Evolutionary conservation across 2,797 vertebrate genomes (phyloP), one percentile per base, ranked within the genome.

Genomic region (Thamnophis elegans): DNA sequence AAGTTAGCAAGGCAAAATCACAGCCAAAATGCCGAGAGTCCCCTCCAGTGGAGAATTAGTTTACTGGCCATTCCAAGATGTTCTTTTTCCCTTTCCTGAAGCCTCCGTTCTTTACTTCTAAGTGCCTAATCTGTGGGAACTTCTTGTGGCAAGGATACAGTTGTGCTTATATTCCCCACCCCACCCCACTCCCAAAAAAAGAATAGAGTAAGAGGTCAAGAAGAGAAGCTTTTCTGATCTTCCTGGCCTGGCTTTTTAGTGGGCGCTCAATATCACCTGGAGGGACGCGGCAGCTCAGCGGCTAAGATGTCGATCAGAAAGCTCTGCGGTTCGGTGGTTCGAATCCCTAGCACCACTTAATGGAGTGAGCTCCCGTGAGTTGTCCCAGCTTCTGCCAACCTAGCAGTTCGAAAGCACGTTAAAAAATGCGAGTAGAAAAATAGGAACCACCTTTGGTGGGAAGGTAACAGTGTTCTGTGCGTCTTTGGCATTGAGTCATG

Each of bases 71-170:
- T 98, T 98, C 97, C 98, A 98, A 68, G 6, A 2, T 65, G 98
- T 97, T 95, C 96, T 12, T 54, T 96, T 54, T 96, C 97, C 96
- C 98, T 97, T 97, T 97, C 98, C 96, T 95, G 97, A 98, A 97
- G 97, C 97, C 97, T 98, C 97, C 95, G 96, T 98, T 97, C 98
- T 98, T 98, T 97, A 98, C 97, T 98, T 98, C 98, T 97, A 99
- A 99, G 99, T 99, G 99, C 99, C 99, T 99, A 98, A 98, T 97
- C 55, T 98, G 98, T 98, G 97, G 97, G 98, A 98, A 98, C 98
- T 98, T 97, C 98, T 97, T 96, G 95, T 97, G 97, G 98, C 92
- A 96, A 97, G 20, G 97, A 98, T 98, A 97, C 97, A 97, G 97
- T 96, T 97, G 73, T 42, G 98, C 97, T 96, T 89, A 97, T 97